Evolutionary conservation across 2,888 invertebrate species (phyloP), one percentile per base, ranked within the genome.

Genomic region (Cerastis rubricosa): DNA sequence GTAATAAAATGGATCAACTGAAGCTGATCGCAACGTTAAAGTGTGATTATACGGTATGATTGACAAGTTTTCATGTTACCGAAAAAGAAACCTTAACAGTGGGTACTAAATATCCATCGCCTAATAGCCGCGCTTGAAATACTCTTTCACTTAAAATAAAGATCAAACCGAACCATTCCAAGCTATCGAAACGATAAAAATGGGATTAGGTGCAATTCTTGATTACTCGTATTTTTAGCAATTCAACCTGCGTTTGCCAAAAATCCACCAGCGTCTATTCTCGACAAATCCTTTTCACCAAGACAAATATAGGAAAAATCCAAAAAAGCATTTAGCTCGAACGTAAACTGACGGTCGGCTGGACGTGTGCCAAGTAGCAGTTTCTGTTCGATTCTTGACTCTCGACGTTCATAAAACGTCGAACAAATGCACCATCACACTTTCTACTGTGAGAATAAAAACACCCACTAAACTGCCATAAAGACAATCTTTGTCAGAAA

Each of bases 341-440:
- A 87, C 84, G 83, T 87, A 89, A 90, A 78, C 88, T 89, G 89
- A 86, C 88, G 87, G 85, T 87, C 82, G 68, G 71, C 81, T 90
- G 90, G 91, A 85, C 73, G 78, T 76, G 73, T 72, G 90, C 90
- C 90, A 91, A 88, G 85, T 86, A 80, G 84, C 86, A 81, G 88
- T 83, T 85, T 78, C 77, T 76, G 84, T 87, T 85, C 85, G 84
- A 84, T 85, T 86, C 85, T 85, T 85, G 85, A 87, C 78, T 87
- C 81, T 84, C 71, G 57, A 85, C 84, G 85, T 83, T 87, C 83
- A 85, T 90, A 90, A 89, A 90, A 89, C 74, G 86, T 86, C 82
- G 85, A 88, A 89, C 85, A 40, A 82, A 88, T 85, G 82, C 81
- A 78, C 81, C 84, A 83, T 80, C 77, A 80, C 76, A 82, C 84